Base-by-base conservation (phyloP, 2,797 vertebrate species). In the Nannoperca australis region DNA sequence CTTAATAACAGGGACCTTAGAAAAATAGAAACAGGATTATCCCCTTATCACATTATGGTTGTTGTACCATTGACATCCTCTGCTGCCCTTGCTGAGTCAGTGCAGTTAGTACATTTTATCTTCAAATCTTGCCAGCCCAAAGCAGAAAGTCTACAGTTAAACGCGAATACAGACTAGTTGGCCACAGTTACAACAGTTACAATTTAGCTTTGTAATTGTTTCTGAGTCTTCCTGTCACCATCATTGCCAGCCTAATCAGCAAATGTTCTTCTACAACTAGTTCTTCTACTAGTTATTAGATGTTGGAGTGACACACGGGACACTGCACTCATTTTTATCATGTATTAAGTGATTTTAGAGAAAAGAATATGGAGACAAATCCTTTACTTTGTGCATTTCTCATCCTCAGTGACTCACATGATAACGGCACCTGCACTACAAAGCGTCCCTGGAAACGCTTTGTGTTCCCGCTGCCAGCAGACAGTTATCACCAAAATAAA, bases 391-490 rank as follows among this genome's bases (percentile, higher is more conserved):
- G 20, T 83, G 7, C 4, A 5, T 79, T 76, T 85, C 17, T 85
- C 44, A 3, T 82, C 69, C 75, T 34, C 82, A 89, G 93, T 93
- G 67, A 90, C 90, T 59, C 89, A 89, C 1, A 1, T 93, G 40
- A 34, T 90, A 12, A 49, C 91, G 53, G 1, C 69, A 0, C 83
- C 87, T 0, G 0, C 9, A 0, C 88, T 94, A 4, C 55, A 56
- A 2, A 91, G 93, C 0, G 2, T 73, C 32, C 94, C 96, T 0
- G 95, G 93, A 18, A 90, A 94, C 47, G 91, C 93, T 5, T 51
- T 92, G 79, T 97, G 96, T 59, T 95, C 95, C 10, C 92, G 94
- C 69, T 97, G 96, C 86, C 94, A 93, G 72, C 93, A 95, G 84
- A 81, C 86, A 34, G 96, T 96, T 66, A 63, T 96, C 76, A 96